A percentile compares a stretch with the other conserved stretches of the same genome.
Evolutionary conservation across 2,797 vertebrate species (phyloP).

Genomic region (Danio tinwini): DNA sequence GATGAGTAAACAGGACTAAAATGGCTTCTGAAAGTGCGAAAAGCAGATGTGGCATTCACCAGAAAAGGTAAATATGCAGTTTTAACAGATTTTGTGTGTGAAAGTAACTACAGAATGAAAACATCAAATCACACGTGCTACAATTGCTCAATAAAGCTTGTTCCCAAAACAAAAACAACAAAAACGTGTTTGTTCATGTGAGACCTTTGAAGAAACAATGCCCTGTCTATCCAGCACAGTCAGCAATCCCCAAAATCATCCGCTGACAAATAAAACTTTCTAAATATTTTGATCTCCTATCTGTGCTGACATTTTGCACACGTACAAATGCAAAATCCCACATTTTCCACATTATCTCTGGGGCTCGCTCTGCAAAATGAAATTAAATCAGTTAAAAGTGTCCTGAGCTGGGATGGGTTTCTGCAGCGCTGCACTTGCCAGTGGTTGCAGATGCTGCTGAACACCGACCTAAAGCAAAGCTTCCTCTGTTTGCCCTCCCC

Average conservation of each 20-base stretch:
- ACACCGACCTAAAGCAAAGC: slow-evolving; percentile 52
- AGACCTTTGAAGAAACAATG: slow-evolving; percentile 4
- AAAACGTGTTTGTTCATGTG: not conserved
- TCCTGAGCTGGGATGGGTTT: no score
- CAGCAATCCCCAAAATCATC: slow-evolving; percentile 8
- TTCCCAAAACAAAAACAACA: slow-evolving; percentile 4
- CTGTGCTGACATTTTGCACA: not conserved
- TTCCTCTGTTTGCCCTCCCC: slow-evolving; percentile 49
- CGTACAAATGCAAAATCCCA: not conserved
- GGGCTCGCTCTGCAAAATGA: not conserved
- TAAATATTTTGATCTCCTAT: slow-evolving; percentile 31
- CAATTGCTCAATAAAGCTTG: slow-evolving; percentile 5
- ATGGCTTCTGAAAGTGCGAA: not conserved
- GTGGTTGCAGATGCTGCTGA: slow-evolving; percentile 9
- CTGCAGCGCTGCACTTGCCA: slow-evolving; percentile 19
- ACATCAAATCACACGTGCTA: not conserved
- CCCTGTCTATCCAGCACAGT: not conserved
- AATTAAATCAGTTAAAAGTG: not conserved
- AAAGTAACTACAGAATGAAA: not conserved
- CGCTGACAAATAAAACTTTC: not conserved
- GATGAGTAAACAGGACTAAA: not conserved
- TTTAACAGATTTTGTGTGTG: not conserved
- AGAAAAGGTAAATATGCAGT: not conserved
- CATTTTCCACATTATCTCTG: not conserved
- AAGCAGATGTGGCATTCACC: slow-evolving; percentile 9